Conservation (phyloP, 2,888 invertebrate species). For the Euphydryas editha region DNA sequence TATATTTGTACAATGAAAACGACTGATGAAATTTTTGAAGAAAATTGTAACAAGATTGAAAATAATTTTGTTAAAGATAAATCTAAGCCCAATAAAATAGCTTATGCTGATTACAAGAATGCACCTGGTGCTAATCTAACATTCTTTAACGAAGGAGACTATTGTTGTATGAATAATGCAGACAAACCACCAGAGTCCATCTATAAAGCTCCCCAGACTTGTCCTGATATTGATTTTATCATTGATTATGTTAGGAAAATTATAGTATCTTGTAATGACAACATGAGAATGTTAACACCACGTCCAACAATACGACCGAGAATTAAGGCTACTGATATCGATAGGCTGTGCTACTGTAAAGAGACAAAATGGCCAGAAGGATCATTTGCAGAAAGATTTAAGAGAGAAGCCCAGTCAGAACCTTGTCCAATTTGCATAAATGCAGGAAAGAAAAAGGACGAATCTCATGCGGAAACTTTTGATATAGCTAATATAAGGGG, state of each 20-base stretch:
- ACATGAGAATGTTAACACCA: constrained; percentile 78
- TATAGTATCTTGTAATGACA: constrained; percentile 75
- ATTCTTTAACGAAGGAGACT: constrained; percentile 68
- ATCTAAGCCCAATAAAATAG: constrained; percentile 54
- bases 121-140: constrained; percentile 70
- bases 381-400: constrained; percentile 66
- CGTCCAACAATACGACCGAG: constrained; percentile 67
- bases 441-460: constrained; percentile 52
- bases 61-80: constrained; percentile 59
- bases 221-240: constrained; percentile 70
- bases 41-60: constrained; percentile 67
- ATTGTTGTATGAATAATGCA: constrained; percentile 68
- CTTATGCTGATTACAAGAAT: constrained; percentile 70
- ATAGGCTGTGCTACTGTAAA: constrained; percentile 71
- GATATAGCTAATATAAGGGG: constrained; percentile 75
- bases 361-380: constrained; percentile 71
- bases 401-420: constrained; percentile 58
- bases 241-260: constrained; percentile 74
- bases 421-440: constrained; percentile 70
- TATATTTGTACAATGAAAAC: constrained; percentile 76
- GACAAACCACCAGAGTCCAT: constrained; percentile 72
- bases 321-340: constrained; percentile 75
- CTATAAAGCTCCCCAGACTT: constrained; percentile 68
- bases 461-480: constrained; percentile 52
- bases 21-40: constrained; percentile 65